Evolutionary conservation across 2,888 invertebrate species (phyloP).

Genomic region (Tetropium fuscum): DNA sequence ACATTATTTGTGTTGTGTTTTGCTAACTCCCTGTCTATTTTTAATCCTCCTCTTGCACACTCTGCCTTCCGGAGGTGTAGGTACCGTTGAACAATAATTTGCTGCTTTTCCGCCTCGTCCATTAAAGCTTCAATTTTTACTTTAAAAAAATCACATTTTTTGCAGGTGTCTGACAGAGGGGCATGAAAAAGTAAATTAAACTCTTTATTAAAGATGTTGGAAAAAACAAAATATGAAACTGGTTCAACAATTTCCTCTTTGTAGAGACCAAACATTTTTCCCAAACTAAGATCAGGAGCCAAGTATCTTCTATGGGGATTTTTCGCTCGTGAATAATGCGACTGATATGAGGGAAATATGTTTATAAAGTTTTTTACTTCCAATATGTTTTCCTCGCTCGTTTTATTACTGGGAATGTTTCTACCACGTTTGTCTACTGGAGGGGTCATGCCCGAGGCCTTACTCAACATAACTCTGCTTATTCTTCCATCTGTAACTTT

Average conservation of each 20-base stretch:
- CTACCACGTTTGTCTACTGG: no score
- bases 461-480: no score
- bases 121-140: conserved; percentile 3
- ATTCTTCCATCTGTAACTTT: no score
- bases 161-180: conserved; percentile 2
- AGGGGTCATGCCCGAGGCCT: no score
- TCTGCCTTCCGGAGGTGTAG: background rate
- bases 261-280: background rate
- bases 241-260: conserved; percentile 1
- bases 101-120: conserved; percentile 2
- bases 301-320: conserved; percentile 4
- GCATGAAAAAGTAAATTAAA: conserved; percentile 4
- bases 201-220: conserved; percentile 1
- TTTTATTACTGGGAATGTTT: no score
- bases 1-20: conserved; percentile 21
- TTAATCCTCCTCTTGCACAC: background rate
- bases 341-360: no score
- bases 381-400: no score
- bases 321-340: background rate
- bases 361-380: no score
- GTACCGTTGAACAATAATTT: conserved; percentile 2
- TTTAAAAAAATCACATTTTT: conserved; percentile 1
- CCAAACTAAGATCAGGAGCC: background rate
- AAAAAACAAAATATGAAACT: conserved; percentile 5
- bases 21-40: background rate